These are phyloP conservation scores for Anableps anableps DNA, from an alignment of 2,797 vertebrate genomes.

Conservation along the genomic window DNA sequence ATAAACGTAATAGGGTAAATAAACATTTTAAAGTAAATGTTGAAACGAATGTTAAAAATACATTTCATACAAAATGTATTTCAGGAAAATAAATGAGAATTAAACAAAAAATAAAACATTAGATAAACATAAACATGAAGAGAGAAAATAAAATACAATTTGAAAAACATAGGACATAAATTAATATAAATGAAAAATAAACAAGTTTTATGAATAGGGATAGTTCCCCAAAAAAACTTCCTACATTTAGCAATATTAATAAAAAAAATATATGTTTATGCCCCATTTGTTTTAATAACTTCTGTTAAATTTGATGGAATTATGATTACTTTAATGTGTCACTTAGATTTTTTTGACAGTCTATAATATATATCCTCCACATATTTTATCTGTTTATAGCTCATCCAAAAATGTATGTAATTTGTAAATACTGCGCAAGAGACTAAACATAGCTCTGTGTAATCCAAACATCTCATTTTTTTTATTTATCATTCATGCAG, in stretches of 20 bases:
- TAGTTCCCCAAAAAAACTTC: too few species aligned
- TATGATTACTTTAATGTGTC: not conserved
- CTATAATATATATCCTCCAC: not conserved
- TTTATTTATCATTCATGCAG: constrained; percentile 49
- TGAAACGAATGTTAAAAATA: not conserved
- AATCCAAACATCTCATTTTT: not conserved
- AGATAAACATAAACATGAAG: not conserved
- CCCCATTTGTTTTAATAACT: not conserved
- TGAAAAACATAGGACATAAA: not conserved
- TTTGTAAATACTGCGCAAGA: not conserved
- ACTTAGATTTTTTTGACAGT: not conserved
- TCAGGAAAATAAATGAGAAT: not conserved
- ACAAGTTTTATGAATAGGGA: not conserved
- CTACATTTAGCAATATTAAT: not conserved
- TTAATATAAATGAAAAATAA: not conserved
- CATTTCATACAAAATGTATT: not conserved
- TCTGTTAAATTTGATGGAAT: not conserved
- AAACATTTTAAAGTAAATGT: not conserved
- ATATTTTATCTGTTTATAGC: too few species aligned
- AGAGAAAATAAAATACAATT: not conserved
- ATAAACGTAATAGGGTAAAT: not conserved
- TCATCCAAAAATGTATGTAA: not conserved
- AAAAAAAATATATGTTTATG: not conserved
- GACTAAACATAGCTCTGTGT: not conserved
- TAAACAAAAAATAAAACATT: not conserved